Evolutionary conservation across 2,797 vertebrate genomes (phyloP).

Genomic region (Pelodytes ibericus): DNA sequence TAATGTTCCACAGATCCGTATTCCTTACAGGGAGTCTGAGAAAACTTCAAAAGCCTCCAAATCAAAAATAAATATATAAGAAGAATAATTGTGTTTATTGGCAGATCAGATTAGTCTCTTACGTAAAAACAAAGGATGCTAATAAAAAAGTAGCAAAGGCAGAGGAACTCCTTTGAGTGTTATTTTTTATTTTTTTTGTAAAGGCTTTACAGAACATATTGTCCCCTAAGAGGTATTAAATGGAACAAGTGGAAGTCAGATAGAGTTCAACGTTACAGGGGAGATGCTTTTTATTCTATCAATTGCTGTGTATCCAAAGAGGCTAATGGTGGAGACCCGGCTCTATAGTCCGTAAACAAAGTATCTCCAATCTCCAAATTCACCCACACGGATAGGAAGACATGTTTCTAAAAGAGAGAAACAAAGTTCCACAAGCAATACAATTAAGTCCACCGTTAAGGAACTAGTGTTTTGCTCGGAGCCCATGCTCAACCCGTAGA

Average conservation of each 20-base stretch:
- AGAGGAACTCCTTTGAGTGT: neutral
- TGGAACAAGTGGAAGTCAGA: neutral
- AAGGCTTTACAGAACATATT: neutral
- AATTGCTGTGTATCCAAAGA: neutral
- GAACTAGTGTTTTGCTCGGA: no score
- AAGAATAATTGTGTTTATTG: neutral
- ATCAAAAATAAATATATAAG: neutral
- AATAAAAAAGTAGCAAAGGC: neutral
- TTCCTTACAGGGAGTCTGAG: neutral
- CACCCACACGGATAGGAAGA: no score
- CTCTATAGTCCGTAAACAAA: neutral
- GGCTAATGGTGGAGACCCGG: neutral
- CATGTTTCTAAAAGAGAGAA: no score
- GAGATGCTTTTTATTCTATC: neutral
- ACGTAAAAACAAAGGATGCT: neutral
- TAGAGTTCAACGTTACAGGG: neutral
- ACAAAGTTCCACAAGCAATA: no score
- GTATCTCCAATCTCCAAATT: neutral
- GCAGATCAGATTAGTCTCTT: neutral
- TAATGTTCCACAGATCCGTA: neutral
- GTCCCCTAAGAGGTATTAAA: neutral
- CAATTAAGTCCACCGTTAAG: no score
- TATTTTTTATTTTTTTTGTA: neutral
- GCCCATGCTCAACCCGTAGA: no score
- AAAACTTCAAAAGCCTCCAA: no score